Evolutionary conservation across 2,797 vertebrate genomes (phyloP), one percentile per base, ranked within the genome.

Genomic region (Amazona ochrocephala): DNA sequence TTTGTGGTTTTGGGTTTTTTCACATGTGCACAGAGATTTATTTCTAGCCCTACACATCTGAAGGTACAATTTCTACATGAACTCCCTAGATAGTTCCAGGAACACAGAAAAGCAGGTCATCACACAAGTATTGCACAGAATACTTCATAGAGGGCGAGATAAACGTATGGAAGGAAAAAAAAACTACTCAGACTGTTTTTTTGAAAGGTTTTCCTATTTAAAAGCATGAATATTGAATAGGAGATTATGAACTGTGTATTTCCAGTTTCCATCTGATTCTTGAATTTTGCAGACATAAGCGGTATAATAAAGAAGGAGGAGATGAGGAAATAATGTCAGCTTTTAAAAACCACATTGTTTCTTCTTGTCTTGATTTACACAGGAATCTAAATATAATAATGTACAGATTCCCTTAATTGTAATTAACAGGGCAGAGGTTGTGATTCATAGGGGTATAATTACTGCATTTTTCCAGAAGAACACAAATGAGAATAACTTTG

Each of bases 341-440:
- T 87, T 90, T 58, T 86, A 84, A 93, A 96, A 92, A 13, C 1
- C 29, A 79, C 56, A 47, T 48, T 84, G 39, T 37, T 82, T 81
- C 76, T 78, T 53, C 9, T 76, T 88, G 45, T 60, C 80, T 58
- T 62, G 22, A 89, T 89, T 92, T 83, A 93, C 32, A 82, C 23
- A 89, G 90, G 83, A 91, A 88, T 81, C 80, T 73, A 96, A 94
- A 82, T 45, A 88, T 37, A 91, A 82, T 94, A 88, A 90, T 83
- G 26, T 16, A 68, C 77, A 39, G 75, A 90, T 75, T 87, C 58
- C 53, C 48, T 83, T 93, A 95, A 89, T 68, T 89, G 74, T 62
- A 95, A 97, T 96, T 95, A 97, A 80, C 12, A 90, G 58, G 87
- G 70, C 72, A 95, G 65, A 89, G 94, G 77, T 87, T 84, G 85